Percentiles rank a stretch among this genome's conserved stretches.
These are phyloP conservation scores for Elymnias hypermnestra DNA, from an alignment of 1,140 invertebrate species.

Conservation along the genomic window DNA sequence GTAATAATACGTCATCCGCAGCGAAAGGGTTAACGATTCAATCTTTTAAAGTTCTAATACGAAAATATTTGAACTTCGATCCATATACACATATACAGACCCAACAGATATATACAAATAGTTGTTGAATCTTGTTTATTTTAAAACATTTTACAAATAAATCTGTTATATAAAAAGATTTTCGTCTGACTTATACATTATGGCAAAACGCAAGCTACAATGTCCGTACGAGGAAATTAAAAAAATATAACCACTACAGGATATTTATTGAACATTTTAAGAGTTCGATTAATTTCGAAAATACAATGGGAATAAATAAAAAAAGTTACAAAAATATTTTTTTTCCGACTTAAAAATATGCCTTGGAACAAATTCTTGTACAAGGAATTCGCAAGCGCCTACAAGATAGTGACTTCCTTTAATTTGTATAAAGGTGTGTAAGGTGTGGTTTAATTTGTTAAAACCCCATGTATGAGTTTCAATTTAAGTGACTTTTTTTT, in stretches of 20 bases:
- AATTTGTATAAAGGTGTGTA: no score
- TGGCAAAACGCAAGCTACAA: constrained; percentile 18
- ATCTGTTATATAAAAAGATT: constrained; percentile 40
- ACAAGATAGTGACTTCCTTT: no score
- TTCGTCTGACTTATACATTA: constrained; percentile 35
- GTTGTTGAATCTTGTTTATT: constrained; percentile 48
- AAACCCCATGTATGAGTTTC: no score
- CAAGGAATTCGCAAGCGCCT: no score
- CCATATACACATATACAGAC: no score
- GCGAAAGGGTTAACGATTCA: no score
- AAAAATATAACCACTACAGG: constrained; percentile 27
- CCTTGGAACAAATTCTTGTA: constrained; percentile 17
- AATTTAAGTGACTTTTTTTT: no score
- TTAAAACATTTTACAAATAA: constrained; percentile 51
- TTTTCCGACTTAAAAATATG: constrained; percentile 39
- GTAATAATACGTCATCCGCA: no score
- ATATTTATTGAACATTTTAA: constrained; percentile 21
- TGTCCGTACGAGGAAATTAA: constrained; percentile 12
- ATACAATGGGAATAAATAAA: constrained; percentile 41
- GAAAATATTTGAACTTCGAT: no score
- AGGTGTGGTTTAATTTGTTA: no score
- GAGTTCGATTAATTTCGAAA: constrained; percentile 21
- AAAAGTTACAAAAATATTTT: constrained; percentile 61
- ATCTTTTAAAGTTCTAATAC: no score
- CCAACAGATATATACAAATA: constrained; percentile 33